phyloP scores from a whole-genome alignment of 2,113 vertebrate genomes.

The Ceratotherium simum region DNA sequence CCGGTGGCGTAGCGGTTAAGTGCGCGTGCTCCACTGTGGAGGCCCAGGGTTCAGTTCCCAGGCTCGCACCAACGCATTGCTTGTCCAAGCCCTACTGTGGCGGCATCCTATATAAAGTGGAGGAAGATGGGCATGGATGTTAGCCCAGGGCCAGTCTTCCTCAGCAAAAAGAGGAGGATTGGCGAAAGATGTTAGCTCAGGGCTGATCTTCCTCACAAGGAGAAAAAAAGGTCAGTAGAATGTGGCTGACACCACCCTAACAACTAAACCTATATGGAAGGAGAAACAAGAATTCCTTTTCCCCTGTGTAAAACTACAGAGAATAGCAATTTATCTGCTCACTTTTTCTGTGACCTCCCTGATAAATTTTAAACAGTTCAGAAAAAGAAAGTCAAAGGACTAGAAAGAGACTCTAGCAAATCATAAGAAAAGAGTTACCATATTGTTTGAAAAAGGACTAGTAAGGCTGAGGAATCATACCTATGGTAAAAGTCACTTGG shows the following conservation, averaged over 20 bases:
- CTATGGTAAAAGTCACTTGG: background rate
- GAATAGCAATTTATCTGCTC: background rate
- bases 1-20: too few relatives aligned
- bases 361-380: constrained; percentile 43
- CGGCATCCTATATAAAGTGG: too few relatives aligned
- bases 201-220: too few relatives aligned
- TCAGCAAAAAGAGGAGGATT: too few relatives aligned
- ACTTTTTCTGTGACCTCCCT: background rate
- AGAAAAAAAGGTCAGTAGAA: background rate
- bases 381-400: background rate
- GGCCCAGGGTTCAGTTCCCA: too few relatives aligned
- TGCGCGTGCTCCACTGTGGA: too few relatives aligned
- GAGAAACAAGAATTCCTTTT: background rate
- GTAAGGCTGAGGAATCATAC: background rate
- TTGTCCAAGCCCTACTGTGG: too few relatives aligned
- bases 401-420: background rate
- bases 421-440: background rate
- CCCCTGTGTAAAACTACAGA: background rate
- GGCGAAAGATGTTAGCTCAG: too few relatives aligned
- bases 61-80: too few relatives aligned
- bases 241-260: background rate
- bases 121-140: too few relatives aligned
- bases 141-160: too few relatives aligned
- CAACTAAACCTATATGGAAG: background rate
- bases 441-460: background rate